Evolutionary conservation across 2,797 vertebrate species (phyloP), one percentile per base, ranked within the genome.

Genomic region (Bothrops alternatus): DNA sequence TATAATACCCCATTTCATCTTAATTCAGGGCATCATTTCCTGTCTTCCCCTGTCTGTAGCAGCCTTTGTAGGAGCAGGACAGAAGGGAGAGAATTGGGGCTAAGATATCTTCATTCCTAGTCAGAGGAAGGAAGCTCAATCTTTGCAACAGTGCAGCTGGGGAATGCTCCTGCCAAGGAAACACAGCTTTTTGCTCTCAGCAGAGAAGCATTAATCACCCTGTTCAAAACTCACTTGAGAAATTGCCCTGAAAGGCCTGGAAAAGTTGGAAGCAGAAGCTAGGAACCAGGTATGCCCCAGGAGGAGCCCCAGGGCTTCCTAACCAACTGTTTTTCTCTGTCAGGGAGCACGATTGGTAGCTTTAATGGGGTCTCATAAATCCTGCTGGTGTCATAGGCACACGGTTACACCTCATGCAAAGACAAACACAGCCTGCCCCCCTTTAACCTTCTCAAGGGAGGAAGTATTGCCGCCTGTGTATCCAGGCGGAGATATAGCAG

Each of bases 331-430:
- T 91, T 78, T 50, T 89, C 92, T 85, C 69, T 1, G 37, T n/a
- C n/a, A 18, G 92, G 37, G 92, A 50, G 47, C 16, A 61, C 47
- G 47, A 47, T 93, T 12, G 47, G n/a, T 85, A 20, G 32, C 90
- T 89, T 93, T 93, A 93, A 93, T 93, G 50, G 87, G 90, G 47
- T 88, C 92, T 93, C 92, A 93, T 93, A 93, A 93, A 93, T 93
- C 92, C 92, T 93, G 69, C 86, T 6, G 47, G 57, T 91, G 92
- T 93, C 92, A 93, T 32, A 91, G 92, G 92, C 92, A 93, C 92
- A 91, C 26, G 65, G 92, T 60, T 93, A 91, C 86, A 93, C 92
- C 90, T 93, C 92, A 65, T 47, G 92, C 86, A 85, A 93, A 91
- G 92, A 91, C 87, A 93, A 93, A 93, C 92, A 93, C 90, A 93